A percentile compares a stretch with the other conserved stretches of the same genome.
These are phyloP conservation scores for Chloroceryle amazona DNA, from an alignment of 2,797 vertebrate species.

Conservation along the genomic window DNA sequence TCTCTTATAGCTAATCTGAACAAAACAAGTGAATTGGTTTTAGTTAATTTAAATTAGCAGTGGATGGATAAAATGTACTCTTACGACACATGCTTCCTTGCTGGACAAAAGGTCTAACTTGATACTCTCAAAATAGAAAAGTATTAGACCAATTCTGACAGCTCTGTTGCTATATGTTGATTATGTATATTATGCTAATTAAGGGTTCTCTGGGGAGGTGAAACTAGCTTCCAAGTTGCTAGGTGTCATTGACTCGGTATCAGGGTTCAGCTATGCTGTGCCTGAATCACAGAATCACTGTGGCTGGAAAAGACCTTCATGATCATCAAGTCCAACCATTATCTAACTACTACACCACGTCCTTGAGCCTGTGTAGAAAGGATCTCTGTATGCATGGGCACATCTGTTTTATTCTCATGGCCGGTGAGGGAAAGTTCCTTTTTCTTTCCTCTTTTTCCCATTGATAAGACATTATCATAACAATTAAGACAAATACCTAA, in stretches of 20 bases:
- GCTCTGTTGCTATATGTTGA: background rate
- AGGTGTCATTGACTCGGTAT: background rate
- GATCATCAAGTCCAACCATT: too few relatives aligned
- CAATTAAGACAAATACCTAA: too few relatives aligned
- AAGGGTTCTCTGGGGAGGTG: background rate
- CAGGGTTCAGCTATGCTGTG: background rate
- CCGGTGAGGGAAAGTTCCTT: too few relatives aligned
- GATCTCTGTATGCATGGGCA: background rate
- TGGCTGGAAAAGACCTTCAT: too few relatives aligned
- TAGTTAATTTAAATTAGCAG: background rate
- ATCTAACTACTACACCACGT: too few relatives aligned
- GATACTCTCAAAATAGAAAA: background rate
- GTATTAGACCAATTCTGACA: background rate
- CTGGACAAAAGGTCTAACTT: background rate
- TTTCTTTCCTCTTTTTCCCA: too few relatives aligned
- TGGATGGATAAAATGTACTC: background rate
- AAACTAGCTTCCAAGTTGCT: background rate
- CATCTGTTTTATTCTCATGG: background rate
- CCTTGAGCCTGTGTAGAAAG: background rate
- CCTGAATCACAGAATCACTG: too few relatives aligned
- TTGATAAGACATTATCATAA: too few relatives aligned
- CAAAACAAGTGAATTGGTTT: background rate
- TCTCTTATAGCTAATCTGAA: background rate
- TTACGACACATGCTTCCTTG: background rate
- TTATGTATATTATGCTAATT: background rate